A percentile compares a stretch with the other conserved stretches of the same genome.
Evolutionary conservation across 2,797 vertebrate species (phyloP).

Genomic region (Coilia nasus): DNA sequence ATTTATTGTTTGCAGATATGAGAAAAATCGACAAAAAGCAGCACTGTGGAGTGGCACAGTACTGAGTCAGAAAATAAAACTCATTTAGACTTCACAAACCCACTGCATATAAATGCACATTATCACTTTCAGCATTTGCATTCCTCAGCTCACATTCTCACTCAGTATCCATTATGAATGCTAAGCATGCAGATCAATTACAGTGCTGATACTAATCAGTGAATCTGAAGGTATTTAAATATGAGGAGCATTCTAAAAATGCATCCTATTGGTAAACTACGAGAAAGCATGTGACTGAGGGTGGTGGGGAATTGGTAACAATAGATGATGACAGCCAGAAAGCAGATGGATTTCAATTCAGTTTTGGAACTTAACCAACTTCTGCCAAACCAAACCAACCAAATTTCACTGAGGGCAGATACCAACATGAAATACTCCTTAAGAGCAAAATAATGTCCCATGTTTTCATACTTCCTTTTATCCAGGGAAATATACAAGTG

Average conservation of each 20-base stretch:
- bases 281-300: background rate
- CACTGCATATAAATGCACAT: background rate
- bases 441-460: slow-evolving; percentile 18
- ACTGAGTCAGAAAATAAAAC: background rate
- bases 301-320: slow-evolving; percentile 18
- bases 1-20: slow-evolving; percentile 31
- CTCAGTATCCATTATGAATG: background rate
- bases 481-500: background rate
- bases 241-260: background rate
- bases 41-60: background rate
- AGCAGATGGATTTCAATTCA: background rate
- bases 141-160: background rate
- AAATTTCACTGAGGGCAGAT: slow-evolving; percentile 5
- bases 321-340: slow-evolving; percentile 26
- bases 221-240: background rate
- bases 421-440: slow-evolving; percentile 27
- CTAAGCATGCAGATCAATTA: background rate
- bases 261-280: background rate
- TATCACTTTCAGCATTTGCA: background rate
- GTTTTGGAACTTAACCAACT: slow-evolving; percentile 10
- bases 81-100: background rate
- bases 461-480: background rate
- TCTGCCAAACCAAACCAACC: too few species aligned
- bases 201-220: background rate
- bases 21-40: slow-evolving; percentile 20